Evolutionary conservation across 2,888 invertebrate genomes (phyloP), one percentile per base, ranked within the genome.

Genomic region (Chloroclystis v-ata): DNA sequence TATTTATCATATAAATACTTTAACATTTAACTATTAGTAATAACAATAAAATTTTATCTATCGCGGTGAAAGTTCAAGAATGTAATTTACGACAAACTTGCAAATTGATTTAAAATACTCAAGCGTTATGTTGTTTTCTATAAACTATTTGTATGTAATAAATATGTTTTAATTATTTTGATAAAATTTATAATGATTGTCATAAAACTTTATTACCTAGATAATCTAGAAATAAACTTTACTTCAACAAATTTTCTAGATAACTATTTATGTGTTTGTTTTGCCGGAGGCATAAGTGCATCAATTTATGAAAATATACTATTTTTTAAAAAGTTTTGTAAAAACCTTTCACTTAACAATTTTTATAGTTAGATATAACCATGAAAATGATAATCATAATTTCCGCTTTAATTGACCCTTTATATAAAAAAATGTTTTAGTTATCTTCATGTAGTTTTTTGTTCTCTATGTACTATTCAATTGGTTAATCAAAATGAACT

Each of bases 401-500:
- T n/a, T n/a, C n/a, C n/a, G n/a, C n/a, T n/a, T n/a, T n/a, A n/a
- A n/a, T n/a, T n/a, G n/a, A n/a, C n/a, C n/a, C n/a, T n/a, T n/a
- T n/a, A n/a, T n/a, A n/a, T n/a, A n/a, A n/a, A n/a, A n/a, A n/a
- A n/a, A n/a, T n/a, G n/a, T n/a, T n/a, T n/a, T n/a, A n/a, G n/a
- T n/a, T n/a, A n/a, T n/a, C n/a, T n/a, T n/a, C n/a, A n/a, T n/a
- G n/a, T n/a, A n/a, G n/a, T n/a, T 33, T 16, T 35, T 35, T 24
- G 16, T 14, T 16, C 6, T 10, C 12, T 32, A 20, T 29, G 16
- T 35, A n/a, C 35, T 32, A 5, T 32, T 53, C 42, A 50, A 51
- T 54, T 47, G 46, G 43, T 43, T 50, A 42, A 47, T 38, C 49
- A 44, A 58, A 65, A 56, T 81, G 84, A 86, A 85, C 86, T 87